Conservation (phyloP, 2,888 invertebrate genomes). For the Drosophila niveifrons region DNA sequence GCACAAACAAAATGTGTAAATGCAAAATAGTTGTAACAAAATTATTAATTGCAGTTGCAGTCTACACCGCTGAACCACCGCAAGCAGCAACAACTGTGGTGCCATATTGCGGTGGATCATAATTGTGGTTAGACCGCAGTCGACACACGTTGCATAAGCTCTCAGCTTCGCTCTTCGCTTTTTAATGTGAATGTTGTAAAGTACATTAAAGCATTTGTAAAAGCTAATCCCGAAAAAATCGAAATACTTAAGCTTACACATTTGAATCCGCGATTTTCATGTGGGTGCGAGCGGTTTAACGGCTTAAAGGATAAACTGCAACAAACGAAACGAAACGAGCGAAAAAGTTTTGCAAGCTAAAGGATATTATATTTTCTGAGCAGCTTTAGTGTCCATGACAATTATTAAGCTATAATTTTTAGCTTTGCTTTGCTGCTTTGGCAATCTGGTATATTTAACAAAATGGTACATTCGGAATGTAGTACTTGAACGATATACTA, state of each 20-base stretch:
- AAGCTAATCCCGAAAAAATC: conserved; percentile 28
- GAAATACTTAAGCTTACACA: conserved; percentile 4
- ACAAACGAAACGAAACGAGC: neutral
- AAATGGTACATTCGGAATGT: no score
- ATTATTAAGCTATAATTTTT: no score
- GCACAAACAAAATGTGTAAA: neutral
- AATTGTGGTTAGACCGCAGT: conserved; percentile 60
- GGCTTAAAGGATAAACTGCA: neutral
- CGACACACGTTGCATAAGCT: conserved; percentile 17
- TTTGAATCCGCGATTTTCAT: neutral
- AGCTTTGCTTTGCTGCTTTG: no score
- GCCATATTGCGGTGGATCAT: conserved; percentile 29
- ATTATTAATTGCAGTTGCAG: conserved; percentile 8
- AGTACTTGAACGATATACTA: no score
- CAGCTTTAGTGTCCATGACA: neutral
- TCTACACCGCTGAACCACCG: conserved; percentile 10
- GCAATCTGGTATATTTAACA: no score
- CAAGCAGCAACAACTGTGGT: conserved; percentile 9
- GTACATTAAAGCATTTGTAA: conserved; percentile 32
- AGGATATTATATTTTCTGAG: neutral
- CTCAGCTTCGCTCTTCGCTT: conserved; percentile 6
- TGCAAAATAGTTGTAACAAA: neutral
- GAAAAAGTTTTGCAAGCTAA: neutral
- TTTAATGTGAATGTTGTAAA: conserved; percentile 16
- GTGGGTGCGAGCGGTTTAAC: neutral